Evolutionary conservation across 2,797 vertebrate genomes (phyloP).

Genomic region (Adrianichthys oophorus): DNA sequence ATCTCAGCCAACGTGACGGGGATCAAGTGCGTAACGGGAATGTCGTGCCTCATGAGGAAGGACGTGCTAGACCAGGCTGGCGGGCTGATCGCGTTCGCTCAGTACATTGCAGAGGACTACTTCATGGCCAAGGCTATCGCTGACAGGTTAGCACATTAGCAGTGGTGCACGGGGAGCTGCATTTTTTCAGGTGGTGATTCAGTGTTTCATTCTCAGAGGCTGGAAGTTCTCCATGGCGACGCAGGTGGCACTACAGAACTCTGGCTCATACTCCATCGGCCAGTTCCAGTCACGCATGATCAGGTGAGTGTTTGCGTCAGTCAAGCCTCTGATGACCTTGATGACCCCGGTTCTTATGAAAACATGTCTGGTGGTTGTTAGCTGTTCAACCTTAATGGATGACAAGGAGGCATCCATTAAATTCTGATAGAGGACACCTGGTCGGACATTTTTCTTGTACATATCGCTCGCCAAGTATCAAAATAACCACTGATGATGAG

Average conservation of each 20-base stretch:
- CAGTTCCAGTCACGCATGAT: constrained; percentile 94
- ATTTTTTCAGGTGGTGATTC: background rate
- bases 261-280: constrained; percentile 93
- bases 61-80: constrained; percentile 95
- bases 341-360: too few species aligned
- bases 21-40: constrained; percentile 96
- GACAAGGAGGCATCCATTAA: too few species aligned
- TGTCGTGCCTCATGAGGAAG: constrained; percentile 98
- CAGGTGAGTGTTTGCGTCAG: constrained; percentile 62
- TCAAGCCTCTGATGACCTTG: too few species aligned
- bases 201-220: constrained; percentile 76
- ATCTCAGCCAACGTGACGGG: constrained; percentile 96
- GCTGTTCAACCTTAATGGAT: too few species aligned
- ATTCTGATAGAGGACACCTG: too few species aligned
- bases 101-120: constrained; percentile 98
- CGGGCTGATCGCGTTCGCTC: constrained; percentile 92
- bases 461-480: too few species aligned
- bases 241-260: constrained; percentile 97
- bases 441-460: too few species aligned
- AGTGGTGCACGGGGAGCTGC: background rate
- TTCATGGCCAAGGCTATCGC: constrained; percentile 99
- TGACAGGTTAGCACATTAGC: constrained; percentile 81
- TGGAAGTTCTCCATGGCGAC: constrained; percentile 99
- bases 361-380: too few species aligned
- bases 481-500: too few species aligned